phyloP scores from a whole-genome alignment of 2,797 vertebrate species.

The Mareca strepera region DNA sequence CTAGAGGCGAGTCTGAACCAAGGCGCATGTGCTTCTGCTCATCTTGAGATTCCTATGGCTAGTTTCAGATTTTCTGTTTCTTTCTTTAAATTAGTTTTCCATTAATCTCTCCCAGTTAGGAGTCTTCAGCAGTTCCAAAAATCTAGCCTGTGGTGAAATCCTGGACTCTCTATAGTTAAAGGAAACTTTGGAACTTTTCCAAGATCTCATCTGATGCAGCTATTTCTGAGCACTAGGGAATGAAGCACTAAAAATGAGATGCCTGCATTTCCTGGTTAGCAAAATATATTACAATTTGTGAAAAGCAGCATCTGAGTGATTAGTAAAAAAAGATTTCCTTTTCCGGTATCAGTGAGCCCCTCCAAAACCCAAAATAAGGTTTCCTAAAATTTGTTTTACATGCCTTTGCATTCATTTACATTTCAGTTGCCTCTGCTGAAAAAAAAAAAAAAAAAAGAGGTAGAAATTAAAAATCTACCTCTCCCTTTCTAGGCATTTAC shows the following conservation, averaged over 20 bases:
- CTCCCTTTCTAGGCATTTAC: background rate
- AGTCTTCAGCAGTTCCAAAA: conserved; percentile 4
- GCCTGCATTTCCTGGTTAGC: background rate
- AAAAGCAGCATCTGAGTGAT: background rate
- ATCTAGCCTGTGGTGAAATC: background rate
- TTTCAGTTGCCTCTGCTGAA: background rate
- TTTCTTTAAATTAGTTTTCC: background rate
- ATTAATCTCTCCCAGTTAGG: background rate
- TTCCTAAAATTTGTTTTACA: background rate
- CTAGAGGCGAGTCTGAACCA: background rate
- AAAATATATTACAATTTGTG: background rate
- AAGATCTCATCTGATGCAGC: background rate
- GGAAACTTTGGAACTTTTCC: conserved; percentile 7
- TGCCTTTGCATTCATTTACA: background rate
- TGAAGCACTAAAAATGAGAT: conserved; percentile 17
- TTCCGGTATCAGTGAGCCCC: background rate
- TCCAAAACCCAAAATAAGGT: background rate
- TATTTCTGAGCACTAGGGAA: conserved; percentile 8
- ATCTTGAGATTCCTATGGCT: background rate
- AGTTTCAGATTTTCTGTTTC: background rate
- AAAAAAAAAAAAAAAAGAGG: background rate
- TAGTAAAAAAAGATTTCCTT: background rate
- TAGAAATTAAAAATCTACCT: background rate
- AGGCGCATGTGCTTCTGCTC: background rate
- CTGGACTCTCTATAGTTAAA: background rate